phyloP scores from a whole-genome alignment of 2,888 invertebrate species.

The Apamea sordens region DNA sequence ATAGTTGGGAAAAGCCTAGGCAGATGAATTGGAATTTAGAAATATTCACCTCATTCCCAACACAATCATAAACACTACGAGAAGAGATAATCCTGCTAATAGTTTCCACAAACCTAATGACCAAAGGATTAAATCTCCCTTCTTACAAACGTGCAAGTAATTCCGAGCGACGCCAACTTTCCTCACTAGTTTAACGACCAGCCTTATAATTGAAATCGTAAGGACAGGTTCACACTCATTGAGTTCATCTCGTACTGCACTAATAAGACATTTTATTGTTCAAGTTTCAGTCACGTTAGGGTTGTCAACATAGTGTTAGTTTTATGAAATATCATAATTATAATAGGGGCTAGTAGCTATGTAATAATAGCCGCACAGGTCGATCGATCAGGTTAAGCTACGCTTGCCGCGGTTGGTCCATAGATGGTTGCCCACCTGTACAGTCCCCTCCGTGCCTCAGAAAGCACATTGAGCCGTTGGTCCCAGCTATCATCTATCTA shows the following conservation, averaged over 20 bases:
- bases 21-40: too few species aligned
- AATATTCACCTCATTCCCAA: too few species aligned
- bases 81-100: neutral
- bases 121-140: neutral
- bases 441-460: too few species aligned
- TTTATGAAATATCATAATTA: neutral
- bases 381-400: too few species aligned
- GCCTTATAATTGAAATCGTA: conserved; percentile 44
- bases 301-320: neutral
- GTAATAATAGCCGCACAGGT: too few species aligned
- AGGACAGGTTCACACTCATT: conserved; percentile 45
- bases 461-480: too few species aligned
- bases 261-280: conserved; percentile 62
- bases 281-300: conserved; percentile 35
- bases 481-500: too few species aligned
- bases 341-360: too few species aligned
- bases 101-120: neutral
- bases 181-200: conserved; percentile 17
- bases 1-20: too few species aligned
- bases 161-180: conserved; percentile 12
- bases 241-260: conserved; percentile 31
- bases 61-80: too few species aligned
- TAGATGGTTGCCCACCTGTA: too few species aligned
- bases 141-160: neutral
- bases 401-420: too few species aligned